These are phyloP conservation scores for Stictonetta naevosa DNA, from an alignment of 2,113 vertebrate genomes.

Conservation along the genomic window DNA sequence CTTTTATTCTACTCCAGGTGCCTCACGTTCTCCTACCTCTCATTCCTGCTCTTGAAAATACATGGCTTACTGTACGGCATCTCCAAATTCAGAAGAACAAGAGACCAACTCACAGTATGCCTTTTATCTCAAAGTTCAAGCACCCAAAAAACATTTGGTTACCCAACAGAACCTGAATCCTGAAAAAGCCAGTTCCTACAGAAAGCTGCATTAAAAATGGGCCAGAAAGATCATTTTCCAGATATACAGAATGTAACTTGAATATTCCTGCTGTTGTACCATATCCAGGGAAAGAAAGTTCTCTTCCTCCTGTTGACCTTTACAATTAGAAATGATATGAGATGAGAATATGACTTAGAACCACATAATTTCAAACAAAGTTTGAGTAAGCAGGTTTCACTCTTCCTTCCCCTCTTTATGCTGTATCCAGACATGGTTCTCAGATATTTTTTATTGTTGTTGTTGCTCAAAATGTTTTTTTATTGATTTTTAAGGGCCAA, in stretches of 20 bases:
- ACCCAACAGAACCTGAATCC: not conserved
- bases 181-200: not conserved
- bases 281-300: not conserved
- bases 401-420: not conserved
- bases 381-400: conserved; percentile 38
- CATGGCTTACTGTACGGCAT: not conserved
- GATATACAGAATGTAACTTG: not conserved
- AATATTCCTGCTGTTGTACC: not conserved
- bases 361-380: conserved; percentile 43
- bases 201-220: not conserved
- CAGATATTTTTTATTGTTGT: conserved; percentile 3
- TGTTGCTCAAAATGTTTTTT: not conserved
- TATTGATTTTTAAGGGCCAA: conserved; percentile 31
- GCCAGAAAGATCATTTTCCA: not conserved
- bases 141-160: not conserved
- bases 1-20: not conserved
- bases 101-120: not conserved
- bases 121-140: not conserved
- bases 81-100: not conserved
- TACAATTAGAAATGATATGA: conserved; percentile 20
- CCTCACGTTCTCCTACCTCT: not conserved
- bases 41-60: not conserved
- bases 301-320: not conserved
- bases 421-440: not conserved
- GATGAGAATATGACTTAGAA: conserved; percentile 3